Percentiles rank a stretch among this genome's conserved stretches.
phyloP scores from a whole-genome alignment of 2,113 vertebrate genomes.

The Mandrillus leucophaeus region DNA sequence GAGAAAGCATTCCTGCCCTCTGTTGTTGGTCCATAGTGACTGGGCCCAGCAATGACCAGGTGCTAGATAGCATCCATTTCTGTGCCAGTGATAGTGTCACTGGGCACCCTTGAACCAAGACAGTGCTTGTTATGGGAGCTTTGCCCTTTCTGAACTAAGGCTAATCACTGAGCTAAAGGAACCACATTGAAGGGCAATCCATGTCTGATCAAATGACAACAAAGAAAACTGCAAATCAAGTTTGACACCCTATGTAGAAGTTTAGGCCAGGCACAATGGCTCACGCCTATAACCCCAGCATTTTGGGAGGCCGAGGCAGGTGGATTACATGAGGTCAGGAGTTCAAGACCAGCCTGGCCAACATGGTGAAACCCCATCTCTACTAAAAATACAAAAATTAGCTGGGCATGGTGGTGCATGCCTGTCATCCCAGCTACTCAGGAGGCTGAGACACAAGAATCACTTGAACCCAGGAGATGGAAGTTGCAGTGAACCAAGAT shows the following conservation, averaged over 20 bases:
- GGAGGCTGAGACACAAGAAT: no score
- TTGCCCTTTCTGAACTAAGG: not conserved
- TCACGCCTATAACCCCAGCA: no score
- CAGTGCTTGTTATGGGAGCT: not conserved
- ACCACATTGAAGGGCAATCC: not conserved
- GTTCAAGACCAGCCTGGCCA: no score
- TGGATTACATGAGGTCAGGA: no score
- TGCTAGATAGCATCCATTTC: not conserved
- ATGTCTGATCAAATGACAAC: not conserved
- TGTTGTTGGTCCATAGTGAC: not conserved
- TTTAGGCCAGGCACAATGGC: no score
- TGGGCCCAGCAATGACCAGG: not conserved
- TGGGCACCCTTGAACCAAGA: accelerated
- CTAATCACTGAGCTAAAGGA: not conserved
- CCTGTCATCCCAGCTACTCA: no score
- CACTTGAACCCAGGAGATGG: no score
- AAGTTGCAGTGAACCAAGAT: no score
- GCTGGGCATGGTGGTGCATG: no score
- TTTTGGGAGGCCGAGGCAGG: no score
- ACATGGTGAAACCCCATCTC: no score
- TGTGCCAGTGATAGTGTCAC: accelerated
- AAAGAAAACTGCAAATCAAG: not conserved
- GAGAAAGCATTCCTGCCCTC: not conserved
- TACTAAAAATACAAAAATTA: no score
- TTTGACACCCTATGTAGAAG: not conserved